A percentile compares a stretch with the other conserved stretches of the same genome.
phyloP scores from a whole-genome alignment of 2,888 invertebrate species.

The Philaethria dido region DNA sequence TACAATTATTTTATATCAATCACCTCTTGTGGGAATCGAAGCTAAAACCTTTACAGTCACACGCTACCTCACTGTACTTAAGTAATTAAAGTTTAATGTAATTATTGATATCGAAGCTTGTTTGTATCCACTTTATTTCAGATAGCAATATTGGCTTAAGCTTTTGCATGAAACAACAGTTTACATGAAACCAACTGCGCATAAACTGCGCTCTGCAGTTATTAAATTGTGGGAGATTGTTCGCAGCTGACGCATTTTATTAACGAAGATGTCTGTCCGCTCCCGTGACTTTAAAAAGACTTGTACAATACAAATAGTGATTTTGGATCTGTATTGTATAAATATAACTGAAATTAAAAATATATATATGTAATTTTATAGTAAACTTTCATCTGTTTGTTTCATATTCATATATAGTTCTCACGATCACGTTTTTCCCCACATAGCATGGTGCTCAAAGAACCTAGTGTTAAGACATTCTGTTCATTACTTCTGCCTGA shows the following conservation, averaged over 20 bases:
- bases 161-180: conserved; percentile 22
- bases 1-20: too few relatives aligned
- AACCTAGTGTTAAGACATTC: too few relatives aligned
- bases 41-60: too few relatives aligned
- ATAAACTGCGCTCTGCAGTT: conserved; percentile 12
- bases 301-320: background rate
- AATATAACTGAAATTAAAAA: too few relatives aligned
- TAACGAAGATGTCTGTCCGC: conserved; percentile 9
- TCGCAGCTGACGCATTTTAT: conserved; percentile 20
- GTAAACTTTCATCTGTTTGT: background rate
- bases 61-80: too few relatives aligned
- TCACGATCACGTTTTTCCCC: too few relatives aligned
- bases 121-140: conserved; percentile 7
- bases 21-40: too few relatives aligned
- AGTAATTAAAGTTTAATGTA: background rate
- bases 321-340: background rate
- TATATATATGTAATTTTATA: background rate
- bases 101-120: background rate
- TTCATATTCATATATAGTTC: too few relatives aligned
- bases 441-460: too few relatives aligned
- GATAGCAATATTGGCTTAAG: conserved; percentile 16
- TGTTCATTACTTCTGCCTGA: too few relatives aligned
- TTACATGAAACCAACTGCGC: conserved; percentile 14
- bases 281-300: background rate
- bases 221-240: conserved; percentile 21